A percentile compares a stretch with the other conserved stretches of the same genome.
Evolutionary conservation across 2,797 vertebrate species (phyloP).

Genomic region (Fratercula arctica): DNA sequence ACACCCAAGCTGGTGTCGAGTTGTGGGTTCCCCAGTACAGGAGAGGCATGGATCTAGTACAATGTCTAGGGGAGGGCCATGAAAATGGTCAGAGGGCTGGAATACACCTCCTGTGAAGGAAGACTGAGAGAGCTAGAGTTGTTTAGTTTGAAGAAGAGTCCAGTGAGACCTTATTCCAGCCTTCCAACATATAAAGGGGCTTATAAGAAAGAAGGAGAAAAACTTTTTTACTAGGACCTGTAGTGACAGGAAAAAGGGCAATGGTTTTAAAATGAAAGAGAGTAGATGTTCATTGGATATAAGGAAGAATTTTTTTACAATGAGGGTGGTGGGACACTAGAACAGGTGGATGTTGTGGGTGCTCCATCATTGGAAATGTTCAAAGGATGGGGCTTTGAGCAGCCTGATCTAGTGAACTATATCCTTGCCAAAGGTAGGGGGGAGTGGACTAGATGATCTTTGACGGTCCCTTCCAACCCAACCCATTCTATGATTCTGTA

Average conservation of each 20-base stretch:
- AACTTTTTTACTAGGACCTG: neutral
- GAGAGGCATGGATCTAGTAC: neutral
- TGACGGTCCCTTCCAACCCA: neutral
- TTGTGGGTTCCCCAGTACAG: neutral
- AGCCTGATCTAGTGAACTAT: neutral
- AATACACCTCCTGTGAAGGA: neutral
- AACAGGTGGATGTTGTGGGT: neutral
- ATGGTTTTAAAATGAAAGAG: neutral
- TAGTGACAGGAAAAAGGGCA: neutral
- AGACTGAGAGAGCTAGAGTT: neutral
- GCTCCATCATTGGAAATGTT: neutral
- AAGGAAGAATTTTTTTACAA: neutral
- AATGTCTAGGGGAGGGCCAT: neutral
- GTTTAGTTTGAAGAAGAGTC: neutral
- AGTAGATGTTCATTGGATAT: neutral
- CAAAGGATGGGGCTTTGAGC: neutral
- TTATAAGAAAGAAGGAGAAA: neutral
- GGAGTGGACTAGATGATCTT: neutral
- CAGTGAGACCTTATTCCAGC: neutral
- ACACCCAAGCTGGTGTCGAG: neutral
- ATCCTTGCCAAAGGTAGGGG: neutral
- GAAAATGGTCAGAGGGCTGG: neutral
- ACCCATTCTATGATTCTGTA: neutral
- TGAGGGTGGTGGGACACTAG: neutral
- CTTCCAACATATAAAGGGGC: neutral